Conservation (phyloP, 1,140 invertebrate genomes). For the Drosophila baimaii region DNA sequence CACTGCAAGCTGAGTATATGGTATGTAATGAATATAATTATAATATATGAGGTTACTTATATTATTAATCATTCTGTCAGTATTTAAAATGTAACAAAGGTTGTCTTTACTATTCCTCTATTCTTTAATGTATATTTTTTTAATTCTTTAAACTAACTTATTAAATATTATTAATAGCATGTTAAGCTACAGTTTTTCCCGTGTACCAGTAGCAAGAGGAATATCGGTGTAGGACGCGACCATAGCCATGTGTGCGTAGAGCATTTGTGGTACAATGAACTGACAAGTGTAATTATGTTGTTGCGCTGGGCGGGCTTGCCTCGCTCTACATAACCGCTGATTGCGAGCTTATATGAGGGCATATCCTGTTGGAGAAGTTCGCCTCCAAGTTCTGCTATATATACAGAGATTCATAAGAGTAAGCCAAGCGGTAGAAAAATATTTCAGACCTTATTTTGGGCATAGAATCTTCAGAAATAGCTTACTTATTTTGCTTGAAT, state of each 20-base stretch:
- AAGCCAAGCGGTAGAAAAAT: neutral
- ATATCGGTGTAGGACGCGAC: too few species aligned
- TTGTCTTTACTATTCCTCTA: too few species aligned
- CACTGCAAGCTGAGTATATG: neutral
- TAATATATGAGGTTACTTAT: too few species aligned
- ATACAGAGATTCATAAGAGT: neutral
- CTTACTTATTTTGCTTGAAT: too few species aligned
- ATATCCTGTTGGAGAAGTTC: slow-evolving; percentile 40
- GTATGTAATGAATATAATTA: too few species aligned
- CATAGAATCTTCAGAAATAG: too few species aligned
- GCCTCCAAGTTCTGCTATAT: neutral
- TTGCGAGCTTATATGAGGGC: slow-evolving; percentile 70
- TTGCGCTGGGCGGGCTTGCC: slow-evolving; percentile 28
- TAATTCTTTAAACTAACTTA: too few species aligned
- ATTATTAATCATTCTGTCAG: too few species aligned
- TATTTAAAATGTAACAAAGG: neutral
- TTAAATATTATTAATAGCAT: neutral
- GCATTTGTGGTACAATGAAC: slow-evolving; percentile 78
- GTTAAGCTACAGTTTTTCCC: neutral
- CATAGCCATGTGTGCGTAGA: slow-evolving; percentile 28
- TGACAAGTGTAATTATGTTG: slow-evolving; percentile 81
- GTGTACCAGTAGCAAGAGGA: neutral
- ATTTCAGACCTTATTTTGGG: neutral
- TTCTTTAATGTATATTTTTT: too few species aligned
- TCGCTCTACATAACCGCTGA: slow-evolving; percentile 69